Conservation (phyloP, 92 coral and sea anemone genomes). For the Phenganax marumi region DNA sequence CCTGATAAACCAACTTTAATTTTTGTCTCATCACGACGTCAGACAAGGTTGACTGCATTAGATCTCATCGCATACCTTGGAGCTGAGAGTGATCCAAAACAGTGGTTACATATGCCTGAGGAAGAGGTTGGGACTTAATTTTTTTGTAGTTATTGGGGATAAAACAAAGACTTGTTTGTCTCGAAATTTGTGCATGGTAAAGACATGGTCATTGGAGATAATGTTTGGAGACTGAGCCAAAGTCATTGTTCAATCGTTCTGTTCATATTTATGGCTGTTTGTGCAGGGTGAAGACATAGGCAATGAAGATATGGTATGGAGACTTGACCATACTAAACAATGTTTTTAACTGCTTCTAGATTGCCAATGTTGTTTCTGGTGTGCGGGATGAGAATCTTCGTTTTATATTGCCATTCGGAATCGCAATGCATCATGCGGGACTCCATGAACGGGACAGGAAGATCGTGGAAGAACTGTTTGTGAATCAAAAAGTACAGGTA, state of each 20-base stretch:
- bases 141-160: not conserved
- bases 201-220: too few species aligned
- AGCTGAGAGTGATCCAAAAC: constrained; percentile 83
- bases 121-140: constrained; percentile 65
- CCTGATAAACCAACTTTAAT: constrained; percentile 86
- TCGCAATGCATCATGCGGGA: constrained; percentile 97
- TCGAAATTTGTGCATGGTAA: not conserved
- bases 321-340: not conserved
- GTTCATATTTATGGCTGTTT: too few species aligned
- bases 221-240: too few species aligned
- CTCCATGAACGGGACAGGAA: constrained; percentile 95
- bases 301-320: too few species aligned
- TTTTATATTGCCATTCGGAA: constrained; percentile 85
- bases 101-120: constrained; percentile 99
- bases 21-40: constrained; percentile 96
- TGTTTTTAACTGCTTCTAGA: constrained; percentile 50
- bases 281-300: too few species aligned
- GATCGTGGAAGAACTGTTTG: constrained; percentile 88
- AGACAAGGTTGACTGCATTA: constrained; percentile 92
- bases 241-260: too few species aligned
- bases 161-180: not conserved
- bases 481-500: constrained; percentile 96
- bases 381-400: constrained; percentile 80
- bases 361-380: constrained; percentile 71
- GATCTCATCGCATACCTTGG: constrained; percentile 92